phyloP scores from a whole-genome alignment of 2,113 vertebrate genomes.

The Dicentrarchus labrax region DNA sequence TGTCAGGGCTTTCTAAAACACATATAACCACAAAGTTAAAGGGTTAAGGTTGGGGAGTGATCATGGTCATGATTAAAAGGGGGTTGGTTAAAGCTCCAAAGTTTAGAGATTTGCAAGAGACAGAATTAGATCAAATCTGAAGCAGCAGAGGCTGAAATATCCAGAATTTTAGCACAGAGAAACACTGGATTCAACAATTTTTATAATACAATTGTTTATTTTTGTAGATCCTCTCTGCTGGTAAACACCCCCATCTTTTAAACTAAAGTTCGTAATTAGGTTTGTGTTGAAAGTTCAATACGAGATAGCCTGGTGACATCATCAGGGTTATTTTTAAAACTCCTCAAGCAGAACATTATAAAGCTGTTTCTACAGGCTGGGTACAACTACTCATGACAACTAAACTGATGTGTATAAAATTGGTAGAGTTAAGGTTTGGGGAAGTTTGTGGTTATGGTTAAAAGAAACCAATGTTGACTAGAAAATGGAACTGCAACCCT shows the following conservation, averaged over 20 bases:
- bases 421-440: background rate
- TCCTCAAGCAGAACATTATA: background rate
- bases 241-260: no score
- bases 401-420: background rate
- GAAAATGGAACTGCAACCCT: background rate
- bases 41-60: background rate
- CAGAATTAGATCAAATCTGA: background rate
- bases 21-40: background rate
- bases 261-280: no score
- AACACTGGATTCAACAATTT: background rate
- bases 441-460: background rate
- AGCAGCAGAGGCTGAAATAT: background rate
- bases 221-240: background rate
- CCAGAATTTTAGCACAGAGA: background rate
- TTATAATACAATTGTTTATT: no score
- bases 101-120: background rate
- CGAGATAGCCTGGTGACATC: background rate
- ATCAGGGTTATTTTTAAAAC: background rate
- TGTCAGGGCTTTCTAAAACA: background rate
- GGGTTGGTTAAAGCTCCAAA: background rate
- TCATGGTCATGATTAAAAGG: background rate
- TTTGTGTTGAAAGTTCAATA: no score
- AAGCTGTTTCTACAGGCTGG: background rate
- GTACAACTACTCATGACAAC: background rate
- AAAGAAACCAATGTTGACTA: background rate